Base-by-base conservation (phyloP, 2,113 vertebrate species). In the Puma concolor region DNA sequence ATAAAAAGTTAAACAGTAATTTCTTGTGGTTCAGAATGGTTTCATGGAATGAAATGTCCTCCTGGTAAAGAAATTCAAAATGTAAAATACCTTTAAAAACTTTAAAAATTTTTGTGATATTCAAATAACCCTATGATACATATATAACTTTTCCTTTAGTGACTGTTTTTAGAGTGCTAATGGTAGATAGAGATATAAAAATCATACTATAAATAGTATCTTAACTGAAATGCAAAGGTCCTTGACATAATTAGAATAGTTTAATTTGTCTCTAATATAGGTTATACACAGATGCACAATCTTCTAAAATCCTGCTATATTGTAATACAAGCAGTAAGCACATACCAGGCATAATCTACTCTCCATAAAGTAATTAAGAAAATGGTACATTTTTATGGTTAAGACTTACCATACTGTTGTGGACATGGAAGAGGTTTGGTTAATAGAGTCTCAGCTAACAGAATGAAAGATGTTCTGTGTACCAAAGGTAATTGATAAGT, bases 31-130 rank as follows among this genome's bases (percentile, higher is more conserved):
- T 94, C 31, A 80, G 81, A 93, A 77, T 89, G 33, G 36, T 93
- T 88, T 67, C n/a, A 67, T 44, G 50, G 33, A 64, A 81, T 85
- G 14, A 97, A 92, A 80, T 94, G 5, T 88, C 91, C 80, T 92
- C 36, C 92, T 90, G 17, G 21, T 93, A 71, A 92, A 91, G 57
- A 80, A 89, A 54, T 60, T 4, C 0, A 38, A 82, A 88, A 29
- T 77, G n/a, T 93, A 82, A 86, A 38, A 74, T 95, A 41, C 8
- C 60, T 69, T 88, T 2, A 69, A 82, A 96, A 94, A 27, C 13
- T 93, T 92, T 33, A 48, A 41, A 74, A 92, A 88, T 7, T 52
- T 76, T 67, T 86, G 41, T 90, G 48, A 82, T 60, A 31, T 82
- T 3, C 1, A 80, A 82, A 23, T 82, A 93, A 92, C 54, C 29